Percentiles rank a stretch among this genome's conserved stretches.
phyloP scores from a whole-genome alignment of 2,797 vertebrate genomes.

The Argentina silus region DNA sequence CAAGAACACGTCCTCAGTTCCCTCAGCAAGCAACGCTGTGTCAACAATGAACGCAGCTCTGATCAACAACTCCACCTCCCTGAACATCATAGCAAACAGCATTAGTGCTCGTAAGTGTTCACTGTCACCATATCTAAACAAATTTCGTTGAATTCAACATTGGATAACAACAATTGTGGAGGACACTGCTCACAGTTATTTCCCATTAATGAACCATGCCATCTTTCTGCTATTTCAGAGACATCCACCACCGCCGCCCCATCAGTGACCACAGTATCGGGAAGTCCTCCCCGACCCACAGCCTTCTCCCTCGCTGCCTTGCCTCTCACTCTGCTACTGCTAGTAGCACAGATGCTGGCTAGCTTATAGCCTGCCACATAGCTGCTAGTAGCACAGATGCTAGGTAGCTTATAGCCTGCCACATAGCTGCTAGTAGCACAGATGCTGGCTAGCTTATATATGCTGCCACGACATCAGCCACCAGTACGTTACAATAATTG shows the following conservation, averaged over 20 bases:
- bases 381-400: constrained; percentile 21
- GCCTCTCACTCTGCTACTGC: constrained; percentile 22
- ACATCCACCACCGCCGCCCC: constrained; percentile 24
- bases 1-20: constrained; percentile 24
- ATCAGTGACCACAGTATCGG: constrained; percentile 24
- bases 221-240: constrained; percentile 49
- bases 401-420: constrained; percentile 26
- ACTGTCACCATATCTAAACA: not conserved
- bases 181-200: not conserved
- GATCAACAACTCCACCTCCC: not conserved
- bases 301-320: constrained; percentile 36
- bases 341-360: constrained; percentile 38
- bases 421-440: constrained; percentile 23
- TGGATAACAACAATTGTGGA: not conserved
- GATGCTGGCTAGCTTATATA: constrained; percentile 35
- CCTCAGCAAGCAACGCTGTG: not conserved
- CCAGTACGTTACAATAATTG: not conserved
- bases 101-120: constrained; percentile 20
- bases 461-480: not conserved
- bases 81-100: constrained; percentile 32
- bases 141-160: not conserved
- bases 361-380: constrained; percentile 22
- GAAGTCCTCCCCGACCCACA: constrained; percentile 26
- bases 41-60: not conserved
- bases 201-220: not conserved